Evolutionary conservation across 2,797 vertebrate species (phyloP).

Genomic region (Odontamblyopus lacepedii): DNA sequence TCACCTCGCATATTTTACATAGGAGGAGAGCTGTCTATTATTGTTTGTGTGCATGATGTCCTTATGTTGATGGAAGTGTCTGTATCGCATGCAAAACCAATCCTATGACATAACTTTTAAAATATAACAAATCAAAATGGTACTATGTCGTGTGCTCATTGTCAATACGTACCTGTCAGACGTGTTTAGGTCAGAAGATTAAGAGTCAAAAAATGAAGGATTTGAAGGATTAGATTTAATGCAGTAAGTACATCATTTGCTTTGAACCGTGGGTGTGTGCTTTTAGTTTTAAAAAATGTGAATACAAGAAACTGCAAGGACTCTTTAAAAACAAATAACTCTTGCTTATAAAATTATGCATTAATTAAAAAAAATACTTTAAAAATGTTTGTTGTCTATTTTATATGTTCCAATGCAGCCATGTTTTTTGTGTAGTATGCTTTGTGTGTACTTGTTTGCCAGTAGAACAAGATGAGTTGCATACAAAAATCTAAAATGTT

Average conservation of each 20-base stretch:
- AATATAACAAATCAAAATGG: conserved; percentile 1
- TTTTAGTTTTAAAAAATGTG: neutral
- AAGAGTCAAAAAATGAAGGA: neutral
- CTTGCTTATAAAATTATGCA: conserved; percentile 2
- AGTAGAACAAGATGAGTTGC: neutral
- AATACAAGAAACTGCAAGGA: neutral
- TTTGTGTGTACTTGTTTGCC: neutral
- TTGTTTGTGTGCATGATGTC: conserved; percentile 22
- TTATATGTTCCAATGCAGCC: neutral
- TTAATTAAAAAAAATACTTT: conserved; percentile 20
- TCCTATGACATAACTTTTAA: neutral
- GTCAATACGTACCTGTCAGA: neutral
- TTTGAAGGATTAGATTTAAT: neutral
- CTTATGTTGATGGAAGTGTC: conserved; percentile 23
- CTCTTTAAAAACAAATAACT: conserved; percentile 5
- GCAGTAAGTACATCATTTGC: neutral
- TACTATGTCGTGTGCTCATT: neutral
- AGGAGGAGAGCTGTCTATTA: neutral
- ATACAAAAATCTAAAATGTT: neutral
- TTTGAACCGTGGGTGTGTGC: neutral
- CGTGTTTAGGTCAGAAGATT: neutral
- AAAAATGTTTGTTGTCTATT: neutral
- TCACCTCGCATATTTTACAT: neutral
- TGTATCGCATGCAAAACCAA: conserved; percentile 39
- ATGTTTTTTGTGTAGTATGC: neutral